Evolutionary conservation across 2,888 invertebrate species (phyloP), one percentile per base, ranked within the genome.

Genomic region (Petrolisthes manimaculis): DNA sequence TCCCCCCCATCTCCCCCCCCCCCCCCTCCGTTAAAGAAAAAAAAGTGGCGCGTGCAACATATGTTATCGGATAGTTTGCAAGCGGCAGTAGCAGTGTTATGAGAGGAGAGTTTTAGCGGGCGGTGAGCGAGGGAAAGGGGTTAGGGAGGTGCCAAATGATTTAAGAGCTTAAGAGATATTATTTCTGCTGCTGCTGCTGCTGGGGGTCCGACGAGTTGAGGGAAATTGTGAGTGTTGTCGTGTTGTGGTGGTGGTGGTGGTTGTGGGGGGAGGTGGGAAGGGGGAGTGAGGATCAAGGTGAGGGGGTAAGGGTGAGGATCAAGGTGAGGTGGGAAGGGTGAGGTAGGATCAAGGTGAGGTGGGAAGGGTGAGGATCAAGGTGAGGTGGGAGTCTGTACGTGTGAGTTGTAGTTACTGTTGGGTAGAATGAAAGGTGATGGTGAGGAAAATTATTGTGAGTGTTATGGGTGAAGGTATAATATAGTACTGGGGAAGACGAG

Each of bases 51-150:
- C 71, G 71, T 12, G 71, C 71, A 71, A 71, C 71, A 71, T n/a
- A 71, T 71, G 71, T 71, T 71, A 71, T 71, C n/a, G 9, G n/a
- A 71, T 71, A 71, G 71, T n/a, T n/a, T 71, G 71, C 71, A 71
- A 71, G 71, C 71, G 71, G 71, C 5, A 71, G 71, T 71, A n/a
- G 71, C n/a, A n/a, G 71, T 71, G 71, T 14, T 8, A n/a, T 71
- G 71, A 71, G 71, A 71, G 9, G 71, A 71, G 61, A 61, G 5
- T 71, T 71, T 71, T 71, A 71, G 18, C 71, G 12, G 5, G 9
- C n/a, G n/a, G 71, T 18, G 14, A 14, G 61, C 14, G 61, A 61
- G 61, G 61, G 61, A 14, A 14, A 14, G 61, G 61, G 61, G 61
- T 61, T 14, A 61, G 61, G 61, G 61, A 61, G 61, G 6, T 61